Evolutionary conservation across 2,888 invertebrate species (phyloP).

Genomic region (Acanthacorydalis orientalis): DNA sequence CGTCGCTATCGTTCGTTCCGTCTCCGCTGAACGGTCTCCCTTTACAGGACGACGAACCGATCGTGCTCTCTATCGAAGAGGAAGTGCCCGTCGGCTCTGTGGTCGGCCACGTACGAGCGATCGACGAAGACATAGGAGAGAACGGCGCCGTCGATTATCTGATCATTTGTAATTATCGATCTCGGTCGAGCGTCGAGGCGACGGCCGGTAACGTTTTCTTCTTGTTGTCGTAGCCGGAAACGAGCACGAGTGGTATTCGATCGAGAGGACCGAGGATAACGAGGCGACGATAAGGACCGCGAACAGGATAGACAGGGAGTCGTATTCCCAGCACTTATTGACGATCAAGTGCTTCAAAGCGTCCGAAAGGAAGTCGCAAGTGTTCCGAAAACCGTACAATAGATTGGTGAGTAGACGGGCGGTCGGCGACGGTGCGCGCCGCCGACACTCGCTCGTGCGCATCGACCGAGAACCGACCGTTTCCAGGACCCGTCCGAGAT

Average conservation of each 20-base stretch:
- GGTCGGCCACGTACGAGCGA: constrained; percentile 49
- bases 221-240: constrained; percentile 39
- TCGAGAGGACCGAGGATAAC: constrained; percentile 46
- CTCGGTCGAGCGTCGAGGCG: no score
- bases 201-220: no score
- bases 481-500: constrained; percentile 55
- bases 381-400: constrained; percentile 39
- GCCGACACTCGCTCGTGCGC: no score
- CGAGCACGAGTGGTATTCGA: constrained; percentile 41
- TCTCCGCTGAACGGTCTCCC: no score
- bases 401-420: constrained; percentile 37
- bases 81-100: constrained; percentile 46
- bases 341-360: constrained; percentile 55
- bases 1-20: no score
- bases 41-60: constrained; percentile 42
- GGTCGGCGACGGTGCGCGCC: no score
- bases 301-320: constrained; percentile 49
- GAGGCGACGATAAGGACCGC: constrained; percentile 41
- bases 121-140: constrained; percentile 57
- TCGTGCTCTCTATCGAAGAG: constrained; percentile 44
- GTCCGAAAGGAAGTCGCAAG: constrained; percentile 17
- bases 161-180: constrained; percentile 36
- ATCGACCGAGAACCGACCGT: no score
- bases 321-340: constrained; percentile 34
- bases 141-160: constrained; percentile 60